These are phyloP conservation scores for Troides aeacus DNA, from an alignment of 2,888 invertebrate genomes.

Conservation along the genomic window DNA sequence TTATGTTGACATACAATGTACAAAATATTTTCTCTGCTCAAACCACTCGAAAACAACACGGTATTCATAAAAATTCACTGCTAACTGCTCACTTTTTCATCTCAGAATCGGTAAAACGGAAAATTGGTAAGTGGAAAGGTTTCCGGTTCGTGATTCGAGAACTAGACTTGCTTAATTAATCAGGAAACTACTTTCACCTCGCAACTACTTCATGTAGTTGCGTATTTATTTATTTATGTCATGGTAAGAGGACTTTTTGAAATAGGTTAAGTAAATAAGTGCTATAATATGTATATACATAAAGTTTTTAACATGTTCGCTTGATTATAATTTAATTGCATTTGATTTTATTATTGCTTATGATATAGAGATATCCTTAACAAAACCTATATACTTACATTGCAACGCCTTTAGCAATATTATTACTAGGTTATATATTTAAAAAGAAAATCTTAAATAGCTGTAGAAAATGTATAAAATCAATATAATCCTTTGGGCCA, in stretches of 20 bases:
- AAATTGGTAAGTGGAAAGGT: slow-evolving; percentile 55
- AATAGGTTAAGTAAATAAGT: background rate
- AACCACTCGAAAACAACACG: slow-evolving; percentile 9
- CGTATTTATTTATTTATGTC: background rate
- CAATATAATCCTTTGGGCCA: no score
- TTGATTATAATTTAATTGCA: no score
- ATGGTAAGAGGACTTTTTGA: background rate
- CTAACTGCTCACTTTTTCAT: slow-evolving; percentile 24
- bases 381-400: no score
- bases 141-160: slow-evolving; percentile 35
- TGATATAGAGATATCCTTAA: no score
- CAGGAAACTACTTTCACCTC: slow-evolving; percentile 1
- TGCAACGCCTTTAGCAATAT: no score
- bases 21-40: background rate
- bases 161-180: slow-evolving; percentile 14
- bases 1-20: background rate
- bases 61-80: slow-evolving; percentile 13
- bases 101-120: slow-evolving; percentile 34
- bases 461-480: no score
- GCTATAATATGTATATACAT: no score
- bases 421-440: no score
- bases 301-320: no score
- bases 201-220: background rate
- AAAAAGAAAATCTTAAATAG: no score
- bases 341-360: no score